Percentiles rank a stretch among this genome's conserved stretches.
These are phyloP conservation scores for Myrmecophaga tridactyla DNA, from an alignment of 2,113 vertebrate species.

Conservation along the genomic window DNA sequence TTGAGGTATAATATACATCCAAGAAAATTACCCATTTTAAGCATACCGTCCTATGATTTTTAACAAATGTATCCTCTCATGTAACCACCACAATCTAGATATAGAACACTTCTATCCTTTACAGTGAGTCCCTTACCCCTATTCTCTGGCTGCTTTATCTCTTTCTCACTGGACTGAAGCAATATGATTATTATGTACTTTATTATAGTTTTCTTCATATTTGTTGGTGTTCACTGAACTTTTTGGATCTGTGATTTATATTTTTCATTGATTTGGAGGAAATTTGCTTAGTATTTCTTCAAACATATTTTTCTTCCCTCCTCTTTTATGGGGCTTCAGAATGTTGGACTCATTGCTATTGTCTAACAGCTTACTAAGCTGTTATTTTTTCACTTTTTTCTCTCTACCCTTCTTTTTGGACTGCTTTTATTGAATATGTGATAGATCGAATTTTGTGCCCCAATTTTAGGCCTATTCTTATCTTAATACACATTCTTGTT, in stretches of 20 bases:
- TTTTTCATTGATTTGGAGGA: neutral
- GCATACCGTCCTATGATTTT: neutral
- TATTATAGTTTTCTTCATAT: neutral
- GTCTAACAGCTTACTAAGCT: neutral
- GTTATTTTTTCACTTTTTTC: neutral
- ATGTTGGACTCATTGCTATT: neutral
- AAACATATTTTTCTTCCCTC: neutral
- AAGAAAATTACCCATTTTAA: neutral
- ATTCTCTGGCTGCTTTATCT: neutral
- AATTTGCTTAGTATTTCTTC: neutral
- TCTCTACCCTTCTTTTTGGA: neutral
- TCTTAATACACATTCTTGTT: too few relatives aligned
- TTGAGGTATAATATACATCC: neutral
- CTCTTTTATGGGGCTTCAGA: neutral
- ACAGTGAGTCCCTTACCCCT: neutral
- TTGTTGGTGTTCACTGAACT: neutral
- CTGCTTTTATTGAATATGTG: neutral
- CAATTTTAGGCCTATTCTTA: too few relatives aligned
- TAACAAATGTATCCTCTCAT: neutral
- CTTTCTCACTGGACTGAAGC: neutral
- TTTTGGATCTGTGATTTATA: neutral
- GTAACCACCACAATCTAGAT: neutral
- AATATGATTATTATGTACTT: neutral
- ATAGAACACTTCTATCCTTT: neutral
- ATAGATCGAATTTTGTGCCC: too few relatives aligned